Percentiles rank a stretch among this genome's conserved stretches.
Conservation (phyloP, 2,113 vertebrate genomes). For the Sterna hirundo region DNA sequence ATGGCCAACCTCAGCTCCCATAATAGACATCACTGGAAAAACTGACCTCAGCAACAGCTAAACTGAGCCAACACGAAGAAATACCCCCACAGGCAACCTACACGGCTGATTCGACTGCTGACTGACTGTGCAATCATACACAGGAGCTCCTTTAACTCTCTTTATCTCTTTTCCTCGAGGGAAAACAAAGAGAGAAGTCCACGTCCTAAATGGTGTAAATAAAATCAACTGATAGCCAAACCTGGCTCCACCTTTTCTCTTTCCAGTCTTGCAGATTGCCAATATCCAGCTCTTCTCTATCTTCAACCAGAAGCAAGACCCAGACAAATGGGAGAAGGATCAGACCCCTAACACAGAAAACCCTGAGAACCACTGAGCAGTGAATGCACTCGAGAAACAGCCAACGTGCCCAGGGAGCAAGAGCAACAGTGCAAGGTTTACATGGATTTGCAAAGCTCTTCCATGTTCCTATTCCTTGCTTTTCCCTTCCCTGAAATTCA, state of each 20-base stretch:
- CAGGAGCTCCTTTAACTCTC: neutral
- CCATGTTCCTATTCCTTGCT: neutral
- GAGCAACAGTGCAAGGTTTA: neutral
- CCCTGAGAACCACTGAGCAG: neutral
- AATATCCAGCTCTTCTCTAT: neutral
- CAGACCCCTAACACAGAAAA: neutral
- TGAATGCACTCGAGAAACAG: neutral
- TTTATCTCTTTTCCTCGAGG: neutral
- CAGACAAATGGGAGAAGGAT: neutral
- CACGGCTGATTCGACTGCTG: slow-evolving; percentile 1
- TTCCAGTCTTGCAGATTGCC: neutral
- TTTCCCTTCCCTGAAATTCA: neutral
- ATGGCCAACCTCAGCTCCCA: neutral
- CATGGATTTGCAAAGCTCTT: neutral
- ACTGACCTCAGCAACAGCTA: neutral
- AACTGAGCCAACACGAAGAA: neutral
- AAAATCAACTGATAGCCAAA: neutral
- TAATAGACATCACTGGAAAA: neutral
- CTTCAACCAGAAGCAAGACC: neutral
- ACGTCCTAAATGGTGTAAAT: neutral
- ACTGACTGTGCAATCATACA: neutral
- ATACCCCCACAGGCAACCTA: neutral
- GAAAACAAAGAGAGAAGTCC: slow-evolving; percentile 12
- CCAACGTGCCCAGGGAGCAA: neutral
- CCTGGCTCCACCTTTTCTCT: neutral